Evolutionary conservation across 2,797 vertebrate genomes (phyloP).

Genomic region (Amblyraja radiata): DNA sequence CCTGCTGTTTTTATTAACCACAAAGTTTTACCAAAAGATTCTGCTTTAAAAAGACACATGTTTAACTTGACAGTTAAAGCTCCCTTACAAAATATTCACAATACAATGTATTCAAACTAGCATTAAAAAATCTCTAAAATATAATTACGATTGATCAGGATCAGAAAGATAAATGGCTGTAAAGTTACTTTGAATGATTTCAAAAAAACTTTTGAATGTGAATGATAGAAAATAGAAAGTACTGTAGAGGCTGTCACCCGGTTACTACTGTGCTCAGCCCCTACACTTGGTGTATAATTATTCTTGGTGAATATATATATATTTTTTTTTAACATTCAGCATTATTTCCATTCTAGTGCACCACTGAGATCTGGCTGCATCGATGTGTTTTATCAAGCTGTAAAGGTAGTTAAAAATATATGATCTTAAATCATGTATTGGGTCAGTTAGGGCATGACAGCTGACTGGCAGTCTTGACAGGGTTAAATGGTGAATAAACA

Average conservation of each 20-base stretch:
- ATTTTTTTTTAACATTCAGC: neutral
- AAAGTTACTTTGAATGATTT: no score
- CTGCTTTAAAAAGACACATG: neutral
- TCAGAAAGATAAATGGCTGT: neutral
- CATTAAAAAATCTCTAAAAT: neutral
- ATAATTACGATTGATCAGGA: neutral
- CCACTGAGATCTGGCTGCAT: neutral
- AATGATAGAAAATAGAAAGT: neutral
- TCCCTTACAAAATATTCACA: neutral
- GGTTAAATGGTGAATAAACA: neutral
- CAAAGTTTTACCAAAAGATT: neutral
- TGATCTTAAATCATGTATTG: neutral
- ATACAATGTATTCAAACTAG: neutral
- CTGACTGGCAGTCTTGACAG: neutral
- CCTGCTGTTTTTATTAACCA: neutral
- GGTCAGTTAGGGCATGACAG: neutral
- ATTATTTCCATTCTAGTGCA: neutral
- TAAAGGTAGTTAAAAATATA: neutral
- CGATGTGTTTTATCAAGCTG: neutral
- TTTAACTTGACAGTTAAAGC: neutral
- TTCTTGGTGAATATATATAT: neutral
- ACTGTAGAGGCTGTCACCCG: no score
- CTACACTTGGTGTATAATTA: neutral
- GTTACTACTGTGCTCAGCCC: neutral
- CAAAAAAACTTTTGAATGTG: neutral